phyloP scores from a whole-genome alignment of 92 coral and sea anemone genomes.

The Porites evermanni region DNA sequence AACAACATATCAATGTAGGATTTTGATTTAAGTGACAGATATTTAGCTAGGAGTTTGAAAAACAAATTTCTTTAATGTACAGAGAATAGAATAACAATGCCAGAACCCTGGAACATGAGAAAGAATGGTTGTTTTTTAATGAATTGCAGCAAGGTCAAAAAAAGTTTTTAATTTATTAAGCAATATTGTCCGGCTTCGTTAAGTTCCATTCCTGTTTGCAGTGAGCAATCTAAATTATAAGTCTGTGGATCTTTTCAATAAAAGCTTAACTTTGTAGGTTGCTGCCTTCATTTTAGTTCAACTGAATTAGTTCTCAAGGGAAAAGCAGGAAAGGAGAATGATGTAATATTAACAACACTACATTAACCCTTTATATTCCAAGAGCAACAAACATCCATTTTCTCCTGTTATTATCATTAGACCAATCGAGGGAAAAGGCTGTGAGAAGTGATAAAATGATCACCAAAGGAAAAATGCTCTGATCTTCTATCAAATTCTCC shows the following conservation, averaged over 20 bases:
- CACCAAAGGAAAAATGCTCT: too few species aligned
- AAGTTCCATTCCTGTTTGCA: neutral
- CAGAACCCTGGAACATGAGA: neutral
- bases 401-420: too few species aligned
- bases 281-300: neutral
- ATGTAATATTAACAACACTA: too few species aligned
- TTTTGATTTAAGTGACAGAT: conserved; percentile 63
- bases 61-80: conserved; percentile 39
- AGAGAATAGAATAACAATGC: conserved; percentile 25
- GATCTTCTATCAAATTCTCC: too few species aligned
- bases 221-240: neutral
- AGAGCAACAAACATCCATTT: too few species aligned
- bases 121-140: conserved; percentile 7
- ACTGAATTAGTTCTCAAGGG: neutral
- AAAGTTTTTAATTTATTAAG: too few species aligned
- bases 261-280: neutral
- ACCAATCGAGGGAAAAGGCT: too few species aligned
- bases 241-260: neutral
- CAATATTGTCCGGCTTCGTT: too few species aligned
- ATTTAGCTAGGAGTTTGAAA: conserved; percentile 35
- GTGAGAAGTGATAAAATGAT: too few species aligned
- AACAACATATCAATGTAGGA: conserved; percentile 77
- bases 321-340: neutral
- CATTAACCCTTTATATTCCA: too few species aligned
- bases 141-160: neutral